A percentile compares a stretch with the other conserved stretches of the same genome.
Evolutionary conservation across 2,888 invertebrate genomes (phyloP).

Genomic region (Platycheirus rosarum): DNA sequence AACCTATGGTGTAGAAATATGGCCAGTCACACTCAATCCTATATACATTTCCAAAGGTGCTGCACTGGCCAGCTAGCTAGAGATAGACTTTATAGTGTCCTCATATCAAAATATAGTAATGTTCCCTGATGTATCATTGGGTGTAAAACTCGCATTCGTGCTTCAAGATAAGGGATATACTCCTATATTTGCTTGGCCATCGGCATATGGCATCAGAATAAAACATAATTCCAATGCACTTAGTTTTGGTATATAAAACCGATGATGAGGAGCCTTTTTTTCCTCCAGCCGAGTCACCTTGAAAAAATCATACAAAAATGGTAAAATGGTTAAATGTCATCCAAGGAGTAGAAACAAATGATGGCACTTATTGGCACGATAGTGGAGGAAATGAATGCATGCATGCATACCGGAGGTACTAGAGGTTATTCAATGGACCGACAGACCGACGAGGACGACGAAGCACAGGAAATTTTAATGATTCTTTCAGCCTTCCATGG

Average conservation of each 20-base stretch:
- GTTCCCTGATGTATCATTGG: constrained; percentile 54
- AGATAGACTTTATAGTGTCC: constrained; percentile 33
- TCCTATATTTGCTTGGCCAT: constrained; percentile 26
- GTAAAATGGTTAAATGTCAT: constrained; percentile 56
- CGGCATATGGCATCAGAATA: constrained; percentile 28
- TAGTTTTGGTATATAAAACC: constrained; percentile 34
- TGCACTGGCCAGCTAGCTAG: background rate
- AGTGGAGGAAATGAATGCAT: constrained; percentile 56
- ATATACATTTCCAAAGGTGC: background rate
- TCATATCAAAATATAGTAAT: constrained; percentile 36
- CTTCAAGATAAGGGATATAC: constrained; percentile 34
- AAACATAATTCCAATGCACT: constrained; percentile 55
- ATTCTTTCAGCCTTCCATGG: constrained; percentile 52
- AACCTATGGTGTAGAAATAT: constrained; percentile 42
- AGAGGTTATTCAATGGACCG: constrained; percentile 31
- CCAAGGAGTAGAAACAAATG: constrained; percentile 65
- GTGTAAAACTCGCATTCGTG: constrained; percentile 33
- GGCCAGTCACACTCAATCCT: constrained; percentile 14
- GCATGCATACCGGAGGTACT: constrained; percentile 16
- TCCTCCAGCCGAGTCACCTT: constrained; percentile 46
- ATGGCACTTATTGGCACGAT: constrained; percentile 59
- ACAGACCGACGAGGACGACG: background rate
- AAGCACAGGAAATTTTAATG: constrained; percentile 66
- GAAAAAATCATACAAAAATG: constrained; percentile 22
- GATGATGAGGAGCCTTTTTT: constrained; percentile 26